Conservation (phyloP, 2,888 invertebrate genomes). For the Imbricaverruca yamaguchii region DNA sequence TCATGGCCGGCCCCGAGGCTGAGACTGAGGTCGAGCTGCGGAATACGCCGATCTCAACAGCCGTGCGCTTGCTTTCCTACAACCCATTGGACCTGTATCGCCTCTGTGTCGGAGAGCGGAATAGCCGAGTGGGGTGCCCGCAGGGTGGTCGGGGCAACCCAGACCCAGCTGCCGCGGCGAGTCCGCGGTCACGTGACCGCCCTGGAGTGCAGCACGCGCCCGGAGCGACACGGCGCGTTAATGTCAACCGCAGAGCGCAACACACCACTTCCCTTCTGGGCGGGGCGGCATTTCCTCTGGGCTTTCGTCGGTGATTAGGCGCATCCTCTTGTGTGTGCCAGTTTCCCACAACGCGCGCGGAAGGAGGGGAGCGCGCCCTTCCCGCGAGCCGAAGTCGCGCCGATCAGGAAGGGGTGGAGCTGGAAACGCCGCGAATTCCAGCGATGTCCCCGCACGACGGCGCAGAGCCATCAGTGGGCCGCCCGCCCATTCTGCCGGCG, state of each 20-base stretch:
- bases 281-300: background rate
- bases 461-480: too few relatives aligned
- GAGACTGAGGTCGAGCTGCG: too few relatives aligned
- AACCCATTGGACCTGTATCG: too few relatives aligned
- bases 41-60: too few relatives aligned
- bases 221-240: background rate
- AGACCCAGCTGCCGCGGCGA: background rate
- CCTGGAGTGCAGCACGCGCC: background rate
- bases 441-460: too few relatives aligned
- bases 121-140: too few relatives aligned
- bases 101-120: too few relatives aligned
- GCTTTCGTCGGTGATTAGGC: constrained; percentile 1
- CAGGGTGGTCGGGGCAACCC: too few relatives aligned
- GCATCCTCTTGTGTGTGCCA: constrained; percentile 8
- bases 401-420: background rate
- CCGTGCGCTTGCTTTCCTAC: too few relatives aligned
- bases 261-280: constrained; percentile 1
- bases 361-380: background rate
- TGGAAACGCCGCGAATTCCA: too few relatives aligned
- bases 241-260: background rate
- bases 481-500: too few relatives aligned
- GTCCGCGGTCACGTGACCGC: constrained; percentile 4
- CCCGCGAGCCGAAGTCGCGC: background rate
- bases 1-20: too few relatives aligned
- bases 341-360: background rate